phyloP scores from a whole-genome alignment of 2,113 vertebrate species.

The Cyprinodon variegatus region DNA sequence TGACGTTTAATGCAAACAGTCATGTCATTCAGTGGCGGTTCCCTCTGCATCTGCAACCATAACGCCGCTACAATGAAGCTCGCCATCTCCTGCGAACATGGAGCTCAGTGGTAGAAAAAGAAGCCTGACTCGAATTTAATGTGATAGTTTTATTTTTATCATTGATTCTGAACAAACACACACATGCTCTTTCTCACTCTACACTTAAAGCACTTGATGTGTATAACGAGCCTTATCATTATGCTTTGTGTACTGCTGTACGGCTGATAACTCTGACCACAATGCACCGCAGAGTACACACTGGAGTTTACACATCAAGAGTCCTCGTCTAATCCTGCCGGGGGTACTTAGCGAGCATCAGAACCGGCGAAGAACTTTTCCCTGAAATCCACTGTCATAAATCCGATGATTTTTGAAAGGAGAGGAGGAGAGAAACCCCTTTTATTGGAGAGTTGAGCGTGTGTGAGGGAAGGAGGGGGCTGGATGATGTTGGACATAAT shows the following conservation, averaged over 20 bases:
- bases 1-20: conserved; percentile 57
- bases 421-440: conserved; percentile 68
- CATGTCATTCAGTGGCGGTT: conserved; percentile 39
- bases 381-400: conserved; percentile 73
- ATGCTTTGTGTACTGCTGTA: conserved; percentile 43
- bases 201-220: conserved; percentile 42
- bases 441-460: conserved; percentile 65
- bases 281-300: conserved; percentile 48
- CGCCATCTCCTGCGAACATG: conserved; percentile 45
- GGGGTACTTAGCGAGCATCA: conserved; percentile 71
- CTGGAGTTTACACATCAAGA: conserved; percentile 62
- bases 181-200: conserved; percentile 37
- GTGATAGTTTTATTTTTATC: conserved; percentile 41
- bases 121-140: conserved; percentile 47
- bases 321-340: conserved; percentile 73
- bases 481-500: conserved; percentile 78
- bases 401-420: conserved; percentile 73
- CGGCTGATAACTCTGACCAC: conserved; percentile 67
- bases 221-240: conserved; percentile 62
- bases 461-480: conserved; percentile 11
- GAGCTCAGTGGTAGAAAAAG: conserved; percentile 48
- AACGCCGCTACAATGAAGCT: conserved; percentile 35
- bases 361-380: conserved; percentile 69
- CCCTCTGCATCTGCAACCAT: conserved; percentile 38
- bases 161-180: conserved; percentile 60